Conservation (phyloP, 30 jellyfish, hydroid and myxozoan genomes). For the Cassiopea andromeda region DNA sequence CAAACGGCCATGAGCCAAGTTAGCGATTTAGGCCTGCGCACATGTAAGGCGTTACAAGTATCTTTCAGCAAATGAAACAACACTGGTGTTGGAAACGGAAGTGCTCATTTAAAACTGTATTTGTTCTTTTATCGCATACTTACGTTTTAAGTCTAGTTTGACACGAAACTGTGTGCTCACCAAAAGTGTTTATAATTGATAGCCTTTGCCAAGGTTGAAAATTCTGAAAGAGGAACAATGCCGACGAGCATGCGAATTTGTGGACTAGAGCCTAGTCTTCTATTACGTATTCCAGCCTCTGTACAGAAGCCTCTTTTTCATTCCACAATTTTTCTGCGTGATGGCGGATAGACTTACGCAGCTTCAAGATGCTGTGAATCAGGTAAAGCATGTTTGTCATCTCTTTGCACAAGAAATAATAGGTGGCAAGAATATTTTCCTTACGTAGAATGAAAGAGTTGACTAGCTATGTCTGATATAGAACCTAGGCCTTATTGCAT, state of each 20-base stretch:
- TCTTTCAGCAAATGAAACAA: too few species aligned
- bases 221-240: slow-evolving; percentile 22
- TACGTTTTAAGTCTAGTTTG: slow-evolving; percentile 66
- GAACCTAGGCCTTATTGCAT: too few species aligned
- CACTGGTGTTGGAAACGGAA: too few species aligned
- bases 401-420: background rate
- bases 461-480: too few species aligned
- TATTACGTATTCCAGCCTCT: slow-evolving; percentile 9
- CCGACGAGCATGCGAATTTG: slow-evolving; percentile 27
- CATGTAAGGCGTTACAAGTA: too few species aligned
- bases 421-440: too few species aligned
- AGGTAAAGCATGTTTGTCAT: slow-evolving; percentile 29
- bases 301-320: slow-evolving; percentile 1
- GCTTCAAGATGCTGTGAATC: slow-evolving; percentile 91
- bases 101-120: background rate
- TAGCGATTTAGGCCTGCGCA: too few species aligned
- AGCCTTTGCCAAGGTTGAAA: slow-evolving; percentile 1
- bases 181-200: background rate
- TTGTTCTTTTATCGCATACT: slow-evolving; percentile 16
- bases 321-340: background rate
- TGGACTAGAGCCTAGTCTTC: slow-evolving; percentile 43
- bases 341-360: slow-evolving; percentile 97
- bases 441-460: too few species aligned
- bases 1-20: too few species aligned
- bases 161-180: slow-evolving; percentile 99